Evolutionary conservation across 2,113 vertebrate species (phyloP), one percentile per base, ranked within the genome.

Genomic region (Zeus faber): DNA sequence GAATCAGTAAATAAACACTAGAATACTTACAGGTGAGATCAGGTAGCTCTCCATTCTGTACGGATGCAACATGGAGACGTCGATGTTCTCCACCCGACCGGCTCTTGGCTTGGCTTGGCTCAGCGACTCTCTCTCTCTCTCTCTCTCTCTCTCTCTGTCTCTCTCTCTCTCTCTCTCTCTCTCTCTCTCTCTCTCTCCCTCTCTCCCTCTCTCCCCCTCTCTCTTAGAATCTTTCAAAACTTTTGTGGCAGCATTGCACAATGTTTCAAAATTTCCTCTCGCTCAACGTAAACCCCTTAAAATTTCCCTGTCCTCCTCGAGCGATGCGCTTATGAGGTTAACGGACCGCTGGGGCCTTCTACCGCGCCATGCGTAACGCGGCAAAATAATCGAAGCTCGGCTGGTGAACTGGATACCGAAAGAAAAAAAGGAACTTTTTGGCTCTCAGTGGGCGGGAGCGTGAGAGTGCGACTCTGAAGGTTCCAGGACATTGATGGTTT

Each of bases 1-100:
- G n/a, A n/a, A n/a, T n/a, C n/a, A n/a, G n/a, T n/a, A 53, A 61
- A 49, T 9, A 54, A 57, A 61, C 47, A 6, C 60, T 63, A 54
- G 7, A 3, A 35, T 90, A 91, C 90, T 91, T 64, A 92, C 90
- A 74, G 87, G 79, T 21, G 87, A 74, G 67, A 90, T 88, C 75
- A 92, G 87, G 58, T 92, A 92, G 74, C 86, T 89, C 85, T 92
- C 90, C 90, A 91, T 92, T 87, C 87, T 91, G 86, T 85, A 87
- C 31, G 89, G 64, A 86, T 90, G 88, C 81, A 90, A 88, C 89
- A 90, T 90, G 82, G 87, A 88, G 86, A 81, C 82, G 54, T 83
- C 63, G 85, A 79, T n/a, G n/a, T n/a, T n/a, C 58, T 76, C 76
- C 73, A 73, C 69, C 50, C 53, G 60, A 77, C 72, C 65, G 54